phyloP scores from a whole-genome alignment of 2,888 invertebrate genomes.

The Candidula unifasciata region DNA sequence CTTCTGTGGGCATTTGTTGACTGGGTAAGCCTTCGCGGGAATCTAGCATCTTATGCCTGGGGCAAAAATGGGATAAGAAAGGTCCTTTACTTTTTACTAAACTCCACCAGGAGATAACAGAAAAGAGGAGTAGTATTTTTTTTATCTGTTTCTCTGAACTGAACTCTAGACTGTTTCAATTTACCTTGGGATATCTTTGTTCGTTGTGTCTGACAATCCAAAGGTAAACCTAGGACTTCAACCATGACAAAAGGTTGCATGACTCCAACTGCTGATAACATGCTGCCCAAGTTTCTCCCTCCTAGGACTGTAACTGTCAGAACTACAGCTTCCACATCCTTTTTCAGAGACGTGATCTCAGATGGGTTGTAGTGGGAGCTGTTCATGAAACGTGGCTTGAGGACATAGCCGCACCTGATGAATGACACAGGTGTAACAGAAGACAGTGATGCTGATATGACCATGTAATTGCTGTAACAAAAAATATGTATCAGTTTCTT shows the following conservation, averaged over 20 bases:
- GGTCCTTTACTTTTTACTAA: too few relatives aligned
- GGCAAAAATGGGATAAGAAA: too few relatives aligned
- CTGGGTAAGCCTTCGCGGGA: too few relatives aligned
- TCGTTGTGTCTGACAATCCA: conserved; percentile 88
- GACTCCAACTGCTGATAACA: conserved; percentile 82
- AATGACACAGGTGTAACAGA: background rate
- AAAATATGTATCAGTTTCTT: too few relatives aligned
- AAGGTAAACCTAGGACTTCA: conserved; percentile 91
- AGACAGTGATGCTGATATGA: background rate
- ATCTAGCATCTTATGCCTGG: too few relatives aligned
- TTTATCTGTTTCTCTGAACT: too few relatives aligned
- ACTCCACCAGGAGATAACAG: too few relatives aligned
- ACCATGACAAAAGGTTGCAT: conserved; percentile 94
- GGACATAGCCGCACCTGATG: conserved; percentile 88
- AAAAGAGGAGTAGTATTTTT: too few relatives aligned
- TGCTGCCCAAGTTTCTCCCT: conserved; percentile 90
- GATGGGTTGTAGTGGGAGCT: conserved; percentile 85
- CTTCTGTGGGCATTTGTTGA: too few relatives aligned
- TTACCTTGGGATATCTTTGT: conserved; percentile 90
- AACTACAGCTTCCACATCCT: conserved; percentile 81
- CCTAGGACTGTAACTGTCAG: conserved; percentile 89
- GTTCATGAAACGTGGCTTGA: conserved; percentile 93
- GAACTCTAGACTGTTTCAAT: background rate
- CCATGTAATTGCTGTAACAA: too few relatives aligned
- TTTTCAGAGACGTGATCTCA: conserved; percentile 78